Percentiles rank a stretch among this genome's conserved stretches.
Evolutionary conservation across 1,140 invertebrate species (phyloP).

Genomic region (Orussus abietinus): DNA sequence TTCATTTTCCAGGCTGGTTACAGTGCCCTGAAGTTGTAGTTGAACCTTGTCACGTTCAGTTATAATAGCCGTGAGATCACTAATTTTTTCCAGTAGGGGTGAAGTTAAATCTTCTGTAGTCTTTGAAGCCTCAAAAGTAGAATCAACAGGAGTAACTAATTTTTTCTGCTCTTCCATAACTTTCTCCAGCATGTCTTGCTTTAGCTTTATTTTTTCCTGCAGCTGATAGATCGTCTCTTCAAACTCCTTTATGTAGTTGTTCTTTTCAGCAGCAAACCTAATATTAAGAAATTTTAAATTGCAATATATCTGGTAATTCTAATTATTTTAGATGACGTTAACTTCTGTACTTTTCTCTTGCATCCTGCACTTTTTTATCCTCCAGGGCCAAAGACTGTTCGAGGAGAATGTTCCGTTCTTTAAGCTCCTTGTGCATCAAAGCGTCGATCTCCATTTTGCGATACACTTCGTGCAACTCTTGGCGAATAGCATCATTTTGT

Average conservation of each 20-base stretch:
- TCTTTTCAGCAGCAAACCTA: constrained; percentile 8
- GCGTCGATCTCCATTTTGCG: constrained; percentile 23
- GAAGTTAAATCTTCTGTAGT: background rate
- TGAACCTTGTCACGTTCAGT: constrained; percentile 5
- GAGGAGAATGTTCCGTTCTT: constrained; percentile 22
- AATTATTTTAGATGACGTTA: no score
- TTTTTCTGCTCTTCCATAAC: background rate
- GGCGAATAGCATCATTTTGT: constrained; percentile 30
- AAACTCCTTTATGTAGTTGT: no score
- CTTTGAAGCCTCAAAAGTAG: background rate
- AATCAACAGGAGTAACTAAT: background rate
- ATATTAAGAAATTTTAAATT: constrained; percentile 4
- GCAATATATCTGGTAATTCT: background rate
- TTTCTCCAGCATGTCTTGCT: no score
- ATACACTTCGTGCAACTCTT: constrained; percentile 31
- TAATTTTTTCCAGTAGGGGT: constrained; percentile 8
- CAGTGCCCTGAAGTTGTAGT: constrained; percentile 11
- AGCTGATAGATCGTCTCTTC: no score
- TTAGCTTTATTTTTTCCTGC: constrained; percentile 16
- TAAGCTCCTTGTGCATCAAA: constrained; percentile 24
- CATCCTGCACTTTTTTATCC: constrained; percentile 20
- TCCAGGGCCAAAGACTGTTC: constrained; percentile 18
- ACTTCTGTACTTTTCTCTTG: constrained; percentile 28
- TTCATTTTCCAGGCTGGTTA: constrained; percentile 13
- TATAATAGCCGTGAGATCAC: constrained; percentile 1